These are phyloP conservation scores for Eucera pruinosa DNA, from an alignment of 2,888 invertebrate species.

Conservation along the genomic window DNA sequence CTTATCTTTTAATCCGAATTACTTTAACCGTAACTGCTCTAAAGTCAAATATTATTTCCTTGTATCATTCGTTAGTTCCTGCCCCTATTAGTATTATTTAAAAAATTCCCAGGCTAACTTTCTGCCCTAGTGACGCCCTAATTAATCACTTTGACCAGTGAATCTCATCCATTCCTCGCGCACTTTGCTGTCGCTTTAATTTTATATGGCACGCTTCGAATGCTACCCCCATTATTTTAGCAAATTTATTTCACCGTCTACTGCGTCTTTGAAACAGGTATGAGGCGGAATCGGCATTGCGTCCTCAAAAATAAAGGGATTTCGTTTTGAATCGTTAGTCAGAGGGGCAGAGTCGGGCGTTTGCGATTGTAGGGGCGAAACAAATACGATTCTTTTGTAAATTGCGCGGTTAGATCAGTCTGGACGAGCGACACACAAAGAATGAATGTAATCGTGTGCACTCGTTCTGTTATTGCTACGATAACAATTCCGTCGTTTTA, in stretches of 20 bases:
- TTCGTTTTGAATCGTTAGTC: constrained; percentile 15
- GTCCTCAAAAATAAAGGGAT: constrained; percentile 9
- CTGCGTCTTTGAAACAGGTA: constrained; percentile 8
- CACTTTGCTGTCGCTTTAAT: no score
- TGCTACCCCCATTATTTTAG: no score
- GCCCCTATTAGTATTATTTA: no score
- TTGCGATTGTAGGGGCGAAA: constrained; percentile 5
- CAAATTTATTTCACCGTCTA: background rate
- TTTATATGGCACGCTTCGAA: no score
- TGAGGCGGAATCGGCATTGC: constrained; percentile 1
- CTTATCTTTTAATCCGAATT: no score
- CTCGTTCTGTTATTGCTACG: constrained; percentile 46
- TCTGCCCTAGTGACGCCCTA: no score
- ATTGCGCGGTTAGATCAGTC: constrained; percentile 28
- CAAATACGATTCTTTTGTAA: constrained; percentile 44
- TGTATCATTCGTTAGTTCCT: no score
- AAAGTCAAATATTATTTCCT: no score
- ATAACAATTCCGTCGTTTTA: constrained; percentile 48
- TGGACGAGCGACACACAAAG: constrained; percentile 30
- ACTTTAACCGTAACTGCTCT: no score
- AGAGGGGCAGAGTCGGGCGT: background rate
- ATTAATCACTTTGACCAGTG: no score
- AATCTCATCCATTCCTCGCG: no score
- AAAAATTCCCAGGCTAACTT: no score
- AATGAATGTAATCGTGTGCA: constrained; percentile 42